Conservation (phyloP, 2,888 invertebrate species). For the Phytoseiulus persimilis region DNA sequence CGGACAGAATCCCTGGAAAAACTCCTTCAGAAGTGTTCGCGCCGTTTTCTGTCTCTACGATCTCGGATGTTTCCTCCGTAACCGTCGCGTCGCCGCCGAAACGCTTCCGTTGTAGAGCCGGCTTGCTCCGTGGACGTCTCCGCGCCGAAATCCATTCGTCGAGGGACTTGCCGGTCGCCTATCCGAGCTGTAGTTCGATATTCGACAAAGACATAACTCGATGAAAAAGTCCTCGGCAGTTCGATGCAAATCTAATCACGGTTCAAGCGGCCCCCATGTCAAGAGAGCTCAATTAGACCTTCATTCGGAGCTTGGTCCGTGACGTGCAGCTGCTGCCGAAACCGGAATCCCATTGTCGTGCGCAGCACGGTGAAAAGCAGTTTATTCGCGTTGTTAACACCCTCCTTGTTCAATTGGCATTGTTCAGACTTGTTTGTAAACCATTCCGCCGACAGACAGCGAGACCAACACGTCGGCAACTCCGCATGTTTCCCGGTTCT, state of each 20-base stretch:
- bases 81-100: not conserved
- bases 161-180: too few species aligned
- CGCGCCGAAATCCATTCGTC: too few species aligned
- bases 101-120: not conserved
- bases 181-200: too few species aligned
- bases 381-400: too few species aligned
- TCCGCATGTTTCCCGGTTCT: too few species aligned
- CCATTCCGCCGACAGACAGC: too few species aligned
- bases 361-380: not conserved
- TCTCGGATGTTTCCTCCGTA: not conserved
- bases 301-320: not conserved
- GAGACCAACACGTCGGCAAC: too few species aligned
- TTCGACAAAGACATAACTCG: not conserved
- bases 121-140: not conserved
- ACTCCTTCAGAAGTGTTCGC: not conserved
- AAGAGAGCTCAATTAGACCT: not conserved
- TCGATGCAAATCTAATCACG: not conserved
- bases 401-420: too few species aligned
- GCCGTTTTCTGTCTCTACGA: not conserved
- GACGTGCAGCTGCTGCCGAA: not conserved
- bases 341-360: not conserved
- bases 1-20: not conserved
- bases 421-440: too few species aligned
- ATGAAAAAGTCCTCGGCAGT: not conserved
- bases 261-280: not conserved